Conservation (phyloP, 2,888 invertebrate genomes). For the Lithophane semibrunnea region DNA sequence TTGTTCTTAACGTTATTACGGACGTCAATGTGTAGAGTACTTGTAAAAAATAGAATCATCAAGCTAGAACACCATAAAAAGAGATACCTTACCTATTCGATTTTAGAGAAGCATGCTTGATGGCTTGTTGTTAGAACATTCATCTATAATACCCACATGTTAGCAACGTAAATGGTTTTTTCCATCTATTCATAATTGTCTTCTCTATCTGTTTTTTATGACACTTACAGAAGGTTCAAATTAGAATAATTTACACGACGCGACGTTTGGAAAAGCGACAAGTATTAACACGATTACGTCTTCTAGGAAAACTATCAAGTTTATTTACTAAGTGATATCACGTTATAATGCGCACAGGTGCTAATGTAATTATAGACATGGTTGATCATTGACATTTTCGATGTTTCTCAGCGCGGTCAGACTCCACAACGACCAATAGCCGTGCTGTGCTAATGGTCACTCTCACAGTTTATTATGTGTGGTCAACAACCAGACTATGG, state of each 20-base stretch:
- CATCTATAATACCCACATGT: too few species aligned
- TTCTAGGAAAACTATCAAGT: background rate
- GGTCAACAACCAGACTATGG: background rate
- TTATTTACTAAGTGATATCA: constrained; percentile 9
- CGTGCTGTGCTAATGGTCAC: background rate
- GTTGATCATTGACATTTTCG: background rate
- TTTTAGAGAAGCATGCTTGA: background rate
- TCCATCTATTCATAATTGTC: background rate
- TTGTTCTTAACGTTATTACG: background rate
- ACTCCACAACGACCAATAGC: background rate
- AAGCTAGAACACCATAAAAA: background rate
- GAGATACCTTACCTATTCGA: background rate
- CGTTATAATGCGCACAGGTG: background rate
- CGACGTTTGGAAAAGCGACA: background rate
- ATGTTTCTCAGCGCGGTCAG: background rate
- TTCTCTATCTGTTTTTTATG: background rate
- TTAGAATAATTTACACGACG: background rate
- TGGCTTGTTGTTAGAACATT: background rate
- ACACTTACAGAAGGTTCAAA: constrained; percentile 3
- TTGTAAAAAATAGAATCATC: background rate
- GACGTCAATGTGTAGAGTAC: constrained; percentile 16
- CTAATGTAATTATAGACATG: background rate
- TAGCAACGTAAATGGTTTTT: constrained; percentile 5
- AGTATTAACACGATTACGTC: background rate
- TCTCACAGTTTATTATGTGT: background rate